Conservation (phyloP, 2,113 vertebrate genomes). For the Mobula birostris region DNA sequence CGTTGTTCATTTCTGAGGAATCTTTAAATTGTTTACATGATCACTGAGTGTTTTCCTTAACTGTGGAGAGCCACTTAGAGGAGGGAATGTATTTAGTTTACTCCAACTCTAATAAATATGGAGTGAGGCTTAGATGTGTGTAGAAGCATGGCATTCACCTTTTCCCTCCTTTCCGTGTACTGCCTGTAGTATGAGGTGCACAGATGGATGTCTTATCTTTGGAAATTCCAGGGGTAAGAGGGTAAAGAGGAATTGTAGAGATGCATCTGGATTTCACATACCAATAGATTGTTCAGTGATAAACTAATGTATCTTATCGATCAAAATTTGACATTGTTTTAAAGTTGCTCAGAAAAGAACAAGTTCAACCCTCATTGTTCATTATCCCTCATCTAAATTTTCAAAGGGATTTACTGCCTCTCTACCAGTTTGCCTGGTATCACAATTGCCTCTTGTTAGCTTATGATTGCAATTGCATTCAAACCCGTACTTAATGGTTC, state of each 20-base stretch:
- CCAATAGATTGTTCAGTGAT: background rate
- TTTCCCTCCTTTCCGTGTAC: background rate
- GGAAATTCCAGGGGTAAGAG: background rate
- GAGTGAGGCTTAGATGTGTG: conserved; percentile 35
- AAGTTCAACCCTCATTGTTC: background rate
- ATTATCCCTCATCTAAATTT: background rate
- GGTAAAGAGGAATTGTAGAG: background rate
- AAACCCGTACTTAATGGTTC: background rate
- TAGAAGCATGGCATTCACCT: background rate
- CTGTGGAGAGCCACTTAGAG: background rate
- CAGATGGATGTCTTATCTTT: background rate
- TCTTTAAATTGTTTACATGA: background rate
- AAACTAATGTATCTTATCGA: background rate
- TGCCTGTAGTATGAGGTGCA: background rate
- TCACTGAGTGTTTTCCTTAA: background rate
- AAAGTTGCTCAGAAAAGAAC: background rate
- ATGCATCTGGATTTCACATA: background rate
- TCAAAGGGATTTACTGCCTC: conserved; percentile 20
- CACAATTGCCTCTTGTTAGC: conserved; percentile 8
- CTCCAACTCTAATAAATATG: background rate
- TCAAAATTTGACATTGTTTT: background rate
- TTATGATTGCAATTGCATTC: background rate
- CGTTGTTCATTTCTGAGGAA: background rate
- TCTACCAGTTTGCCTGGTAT: background rate
- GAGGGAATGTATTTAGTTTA: background rate